These are phyloP conservation scores for Camponotus floridanus DNA, from an alignment of 1,140 invertebrate species.

Conservation along the genomic window DNA sequence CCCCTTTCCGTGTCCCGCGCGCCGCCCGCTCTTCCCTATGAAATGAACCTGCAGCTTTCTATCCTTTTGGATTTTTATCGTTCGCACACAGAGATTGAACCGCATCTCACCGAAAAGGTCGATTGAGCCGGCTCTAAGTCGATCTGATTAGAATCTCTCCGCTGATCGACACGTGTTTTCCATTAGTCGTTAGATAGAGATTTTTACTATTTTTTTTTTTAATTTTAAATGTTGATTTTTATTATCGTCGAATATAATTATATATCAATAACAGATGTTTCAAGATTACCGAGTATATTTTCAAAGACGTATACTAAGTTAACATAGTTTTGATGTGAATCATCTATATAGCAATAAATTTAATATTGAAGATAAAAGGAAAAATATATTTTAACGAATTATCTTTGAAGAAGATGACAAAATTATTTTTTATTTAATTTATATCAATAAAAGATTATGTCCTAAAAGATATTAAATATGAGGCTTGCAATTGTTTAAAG, in stretches of 20 bases:
- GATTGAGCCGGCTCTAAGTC: constrained; percentile 45
- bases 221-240: constrained; percentile 22
- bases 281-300: neutral
- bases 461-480: neutral
- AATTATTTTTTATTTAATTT: neutral
- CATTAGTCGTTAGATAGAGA: constrained; percentile 45
- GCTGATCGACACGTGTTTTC: constrained; percentile 50
- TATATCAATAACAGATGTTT: neutral
- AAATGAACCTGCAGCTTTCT: constrained; percentile 71
- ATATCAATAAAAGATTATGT: neutral
- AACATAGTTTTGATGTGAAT: neutral
- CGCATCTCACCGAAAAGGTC: constrained; percentile 41
- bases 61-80: constrained; percentile 76
- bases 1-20: constrained; percentile 68
- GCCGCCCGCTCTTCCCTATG: constrained; percentile 70
- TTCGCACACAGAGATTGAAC: constrained; percentile 57
- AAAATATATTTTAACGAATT: neutral
- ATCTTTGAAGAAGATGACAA: neutral
- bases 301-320: neutral
- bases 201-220: constrained; percentile 20
- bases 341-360: neutral
- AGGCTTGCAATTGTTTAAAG: neutral
- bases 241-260: neutral
- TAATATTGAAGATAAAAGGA: neutral
- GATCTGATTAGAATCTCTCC: constrained; percentile 58